Conservation (phyloP, 2,113 vertebrate species). For the Triplophysa siluroides region DNA sequence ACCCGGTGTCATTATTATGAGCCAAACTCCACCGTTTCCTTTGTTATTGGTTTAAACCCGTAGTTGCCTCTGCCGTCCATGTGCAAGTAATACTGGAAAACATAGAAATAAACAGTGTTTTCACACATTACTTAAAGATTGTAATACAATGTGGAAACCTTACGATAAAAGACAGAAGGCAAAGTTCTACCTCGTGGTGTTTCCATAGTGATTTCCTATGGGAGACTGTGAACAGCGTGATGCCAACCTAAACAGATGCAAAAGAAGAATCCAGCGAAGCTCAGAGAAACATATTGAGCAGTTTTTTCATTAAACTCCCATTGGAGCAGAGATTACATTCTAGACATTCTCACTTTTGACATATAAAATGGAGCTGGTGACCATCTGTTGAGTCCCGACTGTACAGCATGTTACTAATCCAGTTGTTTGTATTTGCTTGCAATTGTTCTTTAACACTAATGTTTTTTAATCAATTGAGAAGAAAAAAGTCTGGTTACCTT, state of each 20-base stretch:
- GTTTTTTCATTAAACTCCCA: conserved; percentile 1
- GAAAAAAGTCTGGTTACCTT: conserved; percentile 74
- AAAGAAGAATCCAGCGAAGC: conserved; percentile 15
- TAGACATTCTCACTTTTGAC: not conserved
- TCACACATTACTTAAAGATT: not conserved
- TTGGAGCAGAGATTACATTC: not conserved
- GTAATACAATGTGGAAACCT: not conserved
- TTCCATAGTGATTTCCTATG: conserved; percentile 98
- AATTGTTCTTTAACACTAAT: not conserved
- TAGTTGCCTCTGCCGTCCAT: conserved; percentile 98
- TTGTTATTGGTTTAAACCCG: conserved; percentile 94
- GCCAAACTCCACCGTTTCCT: conserved; percentile 92
- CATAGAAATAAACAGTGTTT: not conserved
- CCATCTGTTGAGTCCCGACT: too few species aligned
- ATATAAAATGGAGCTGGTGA: not conserved
- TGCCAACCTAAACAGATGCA: conserved; percentile 83
- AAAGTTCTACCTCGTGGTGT: conserved; percentile 84
- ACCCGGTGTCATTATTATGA: conserved; percentile 72
- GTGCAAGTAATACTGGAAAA: conserved; percentile 86
- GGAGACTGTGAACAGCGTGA: conserved; percentile 94
- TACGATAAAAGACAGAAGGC: not conserved
- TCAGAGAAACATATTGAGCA: not conserved
- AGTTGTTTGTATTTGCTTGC: not conserved
- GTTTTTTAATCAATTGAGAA: not conserved
- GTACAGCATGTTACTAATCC: not conserved